These are phyloP conservation scores for Drosophila aldrichi DNA, from an alignment of 2,888 invertebrate genomes.

Conservation along the genomic window DNA sequence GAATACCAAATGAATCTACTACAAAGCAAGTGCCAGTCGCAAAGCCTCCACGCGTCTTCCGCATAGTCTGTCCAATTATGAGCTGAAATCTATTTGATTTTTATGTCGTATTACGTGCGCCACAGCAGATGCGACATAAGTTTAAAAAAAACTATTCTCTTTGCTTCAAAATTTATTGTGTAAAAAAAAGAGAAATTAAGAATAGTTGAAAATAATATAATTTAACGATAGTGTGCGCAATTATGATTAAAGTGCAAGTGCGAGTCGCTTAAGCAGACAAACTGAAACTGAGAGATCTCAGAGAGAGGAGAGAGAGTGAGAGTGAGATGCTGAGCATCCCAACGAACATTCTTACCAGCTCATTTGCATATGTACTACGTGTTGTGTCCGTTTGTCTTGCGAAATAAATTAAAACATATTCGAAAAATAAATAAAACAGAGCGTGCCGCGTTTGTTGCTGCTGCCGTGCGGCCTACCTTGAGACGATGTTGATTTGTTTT, in stretches of 20 bases:
- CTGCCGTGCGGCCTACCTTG: conserved; percentile 55
- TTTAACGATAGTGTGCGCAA: conserved; percentile 23
- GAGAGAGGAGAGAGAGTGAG: not conserved
- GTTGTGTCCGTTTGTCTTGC: conserved; percentile 44
- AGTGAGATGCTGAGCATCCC: conserved; percentile 19
- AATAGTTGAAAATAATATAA: conserved; percentile 26
- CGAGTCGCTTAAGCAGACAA: conserved; percentile 11
- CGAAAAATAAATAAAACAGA: conserved; percentile 70
- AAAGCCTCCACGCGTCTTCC: conserved; percentile 1
- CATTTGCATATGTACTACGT: conserved; percentile 1
- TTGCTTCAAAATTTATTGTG: not conserved
- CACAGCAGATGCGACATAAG: conserved; percentile 10
- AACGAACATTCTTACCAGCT: not conserved
- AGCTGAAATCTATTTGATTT: conserved; percentile 20
- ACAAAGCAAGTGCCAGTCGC: conserved; percentile 69
- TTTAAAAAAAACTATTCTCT: conserved; percentile 12
- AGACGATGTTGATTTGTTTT: conserved; percentile 62
- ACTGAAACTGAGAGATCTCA: conserved; percentile 5
- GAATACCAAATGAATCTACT: conserved; percentile 64
- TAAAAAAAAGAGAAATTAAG: conserved; percentile 25
- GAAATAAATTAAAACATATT: conserved; percentile 78
- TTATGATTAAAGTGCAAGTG: conserved; percentile 45
- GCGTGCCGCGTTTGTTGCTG: conserved; percentile 27
- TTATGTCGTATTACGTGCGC: conserved; percentile 17
- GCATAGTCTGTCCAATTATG: conserved; percentile 24